Evolutionary conservation across 2,888 invertebrate species (phyloP), one percentile per base, ranked within the genome.

Genomic region (Polydrusus pterygomalis): DNA sequence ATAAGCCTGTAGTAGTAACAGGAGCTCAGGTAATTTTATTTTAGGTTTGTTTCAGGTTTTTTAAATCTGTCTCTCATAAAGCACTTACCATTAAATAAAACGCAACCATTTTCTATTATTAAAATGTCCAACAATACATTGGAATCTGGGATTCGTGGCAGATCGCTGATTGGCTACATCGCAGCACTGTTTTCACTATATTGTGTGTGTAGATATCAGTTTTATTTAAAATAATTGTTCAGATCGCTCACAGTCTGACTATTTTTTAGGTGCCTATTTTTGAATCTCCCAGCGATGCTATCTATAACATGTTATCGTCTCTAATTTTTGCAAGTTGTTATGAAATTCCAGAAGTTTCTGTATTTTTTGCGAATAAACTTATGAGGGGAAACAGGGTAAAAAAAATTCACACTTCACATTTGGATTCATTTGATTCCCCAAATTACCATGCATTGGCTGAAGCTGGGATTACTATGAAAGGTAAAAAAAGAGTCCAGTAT

Each of bases 231-330:
- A n/a, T n/a, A n/a, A n/a, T n/a, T n/a, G n/a, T n/a, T 25, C 1
- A 25, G 25, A 25, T 25, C 5, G 25, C 5, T 25, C 25, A 25
- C 25, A 25, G 5, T 5, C 25, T 25, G 1, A 25, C 5, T 25
- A 25, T 1, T 25, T 25, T 25, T 25, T 86, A 96, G 93, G 94
- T 98, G 79, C 97, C 98, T 1, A 95, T 99, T 80, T 97, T 97
- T 85, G 97, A 98, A 86, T 92, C 95, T 0, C 91, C 98, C 17
- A 97, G 95, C 82, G 99, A 99, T 85, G 99, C 98, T 0, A 91
- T 95, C 77, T 96, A 97, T 81, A 99, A 99, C 86, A 95, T 99
- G 78, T 91, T 97, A 18, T 93, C 95, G 0, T 95, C 98, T 0
- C 88, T 99, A 13, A 92, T 98, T 49, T 92, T 98, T 40, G 97